Conservation (phyloP, 1,140 invertebrate genomes). For the Eriocheir sinensis region DNA sequence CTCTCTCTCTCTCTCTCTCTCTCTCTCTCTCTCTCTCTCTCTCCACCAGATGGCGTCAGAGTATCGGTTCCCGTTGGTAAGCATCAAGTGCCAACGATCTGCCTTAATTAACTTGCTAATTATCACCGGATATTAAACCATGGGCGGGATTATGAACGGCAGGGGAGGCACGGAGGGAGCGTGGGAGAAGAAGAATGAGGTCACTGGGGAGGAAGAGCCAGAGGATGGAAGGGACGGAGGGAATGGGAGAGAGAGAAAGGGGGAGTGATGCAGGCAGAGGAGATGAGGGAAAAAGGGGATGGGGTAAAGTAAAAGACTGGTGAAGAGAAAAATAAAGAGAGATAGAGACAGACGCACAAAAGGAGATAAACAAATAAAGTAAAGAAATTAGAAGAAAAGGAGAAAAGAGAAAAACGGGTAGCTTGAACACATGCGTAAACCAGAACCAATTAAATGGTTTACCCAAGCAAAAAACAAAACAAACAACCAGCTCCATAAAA, state of each 20-base stretch:
- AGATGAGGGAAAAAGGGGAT: neutral
- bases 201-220: neutral
- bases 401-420: too few species aligned
- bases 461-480: neutral
- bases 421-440: too few species aligned
- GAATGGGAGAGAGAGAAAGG: neutral
- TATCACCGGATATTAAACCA: conserved; percentile 24
- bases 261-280: neutral
- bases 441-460: too few species aligned
- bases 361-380: neutral
- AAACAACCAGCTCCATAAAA: too few species aligned
- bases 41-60: neutral
- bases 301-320: neutral
- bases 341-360: neutral
- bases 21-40: conserved; percentile 9
- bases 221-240: neutral
- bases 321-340: neutral
- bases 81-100: neutral
- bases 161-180: neutral
- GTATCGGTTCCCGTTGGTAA: neutral
- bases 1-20: conserved; percentile 22
- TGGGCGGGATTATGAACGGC: neutral
- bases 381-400: neutral
- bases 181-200: conserved; percentile 20
- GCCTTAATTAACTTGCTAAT: conserved; percentile 9